Base-by-base conservation (phyloP, 2,797 vertebrate genomes). In the Rhyacichthys aspro region DNA sequence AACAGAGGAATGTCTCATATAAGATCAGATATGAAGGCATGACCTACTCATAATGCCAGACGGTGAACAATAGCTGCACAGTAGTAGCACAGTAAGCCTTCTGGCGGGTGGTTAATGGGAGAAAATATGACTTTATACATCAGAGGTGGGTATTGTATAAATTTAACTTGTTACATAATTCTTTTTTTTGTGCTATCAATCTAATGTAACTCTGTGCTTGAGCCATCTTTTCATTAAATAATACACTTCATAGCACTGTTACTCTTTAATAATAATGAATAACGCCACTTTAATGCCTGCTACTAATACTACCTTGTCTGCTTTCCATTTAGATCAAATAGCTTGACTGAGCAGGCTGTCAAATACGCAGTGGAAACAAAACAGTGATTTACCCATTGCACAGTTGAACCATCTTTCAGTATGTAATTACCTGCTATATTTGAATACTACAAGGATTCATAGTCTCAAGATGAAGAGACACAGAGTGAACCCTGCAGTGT, bases 11-110 rank as follows among this genome's bases (percentile, higher is more conserved):
- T 58, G 38, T 53, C 49, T 70, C 16, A 48, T 56, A 70, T 74
- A 70, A 49, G 43, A 70, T 38, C 28, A 63, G 63, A 68, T 81
- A 68, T 48, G 36, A 55, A 43, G 53, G 50, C 59, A 53, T 43
- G 48, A 67, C 14, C 19, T 41, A 41, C 18, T 63, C 16, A 39
- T 52, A 46, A 10, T 55, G 67, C 33, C 50, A 48, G 28, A 65
- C 57, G 16, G 36, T 34, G 43, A 68, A 57, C 43, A 41, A 49
- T 43, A 7, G 15, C 5, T 2, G 11, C 11, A 43, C 34, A 41
- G 47, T 67, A 42, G 42, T 36, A 43, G 47, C n/a, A 2, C 32
- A 5, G n/a, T 8, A 23, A 46, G 34, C 8, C 14, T 38, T 15
- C 37, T 48, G 46, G 28, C 46, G 33, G 33, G 46, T 49, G 34